phyloP scores from a whole-genome alignment of 2,888 invertebrate genomes.

The Therioaphis trifolii region DNA sequence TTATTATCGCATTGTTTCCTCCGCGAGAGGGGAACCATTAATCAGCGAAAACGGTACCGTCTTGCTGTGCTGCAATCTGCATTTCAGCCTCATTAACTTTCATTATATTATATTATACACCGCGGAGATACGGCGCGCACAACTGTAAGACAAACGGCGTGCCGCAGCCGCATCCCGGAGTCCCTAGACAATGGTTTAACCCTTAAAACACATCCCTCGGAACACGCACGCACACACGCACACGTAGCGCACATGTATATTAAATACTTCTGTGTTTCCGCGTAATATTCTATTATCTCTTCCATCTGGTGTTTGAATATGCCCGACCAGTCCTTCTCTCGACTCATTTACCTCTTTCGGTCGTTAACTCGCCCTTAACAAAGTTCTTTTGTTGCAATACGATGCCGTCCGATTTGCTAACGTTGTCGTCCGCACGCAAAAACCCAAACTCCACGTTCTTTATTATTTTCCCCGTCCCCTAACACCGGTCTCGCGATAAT shows the following conservation, averaged over 20 bases:
- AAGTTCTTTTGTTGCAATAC: conserved; percentile 53
- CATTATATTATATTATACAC: conserved; percentile 58
- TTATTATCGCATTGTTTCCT: conserved; percentile 62
- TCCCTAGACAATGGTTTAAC: conserved; percentile 62
- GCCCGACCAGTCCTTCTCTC: conserved; percentile 57
- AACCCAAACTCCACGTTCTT: not conserved
- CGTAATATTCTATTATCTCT: conserved; percentile 63
- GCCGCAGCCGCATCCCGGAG: conserved; percentile 25
- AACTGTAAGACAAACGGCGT: conserved; percentile 56
- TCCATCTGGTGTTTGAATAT: conserved; percentile 62
- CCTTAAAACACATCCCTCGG: conserved; percentile 59
- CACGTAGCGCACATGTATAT: conserved; percentile 52
- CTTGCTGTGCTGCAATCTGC: conserved; percentile 62
- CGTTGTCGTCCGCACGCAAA: not conserved
- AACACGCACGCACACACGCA: no score
- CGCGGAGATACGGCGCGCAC: conserved; percentile 43
- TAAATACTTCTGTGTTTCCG: conserved; percentile 61
- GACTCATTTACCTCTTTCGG: conserved; percentile 62
- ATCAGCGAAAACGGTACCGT: conserved; percentile 62
- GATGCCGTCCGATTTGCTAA: conserved; percentile 18
- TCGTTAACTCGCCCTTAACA: conserved; percentile 55
- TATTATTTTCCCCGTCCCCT: conserved; percentile 3
- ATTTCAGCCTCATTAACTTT: conserved; percentile 63
- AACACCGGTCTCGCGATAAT: conserved; percentile 19
- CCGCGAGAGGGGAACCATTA: conserved; percentile 43